Evolutionary conservation across 1,140 invertebrate genomes (phyloP).

Genomic region (Schlechtendalia chinensis): DNA sequence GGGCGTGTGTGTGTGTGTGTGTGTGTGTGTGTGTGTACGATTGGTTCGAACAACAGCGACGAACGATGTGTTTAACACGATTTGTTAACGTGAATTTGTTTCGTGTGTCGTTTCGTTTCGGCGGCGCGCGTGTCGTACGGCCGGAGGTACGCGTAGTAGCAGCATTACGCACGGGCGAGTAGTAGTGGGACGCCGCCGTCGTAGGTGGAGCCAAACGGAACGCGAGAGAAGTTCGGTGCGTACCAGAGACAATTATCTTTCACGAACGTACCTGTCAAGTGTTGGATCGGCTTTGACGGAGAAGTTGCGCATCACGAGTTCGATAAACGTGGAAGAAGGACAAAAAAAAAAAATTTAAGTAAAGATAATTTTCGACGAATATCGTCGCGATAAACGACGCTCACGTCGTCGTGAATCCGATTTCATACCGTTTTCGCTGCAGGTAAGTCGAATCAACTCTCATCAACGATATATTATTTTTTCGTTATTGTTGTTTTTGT

Average conservation of each 20-base stretch:
- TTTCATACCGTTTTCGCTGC: background rate
- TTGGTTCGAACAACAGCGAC: too few relatives aligned
- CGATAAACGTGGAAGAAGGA: conserved; percentile 20
- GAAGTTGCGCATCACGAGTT: background rate
- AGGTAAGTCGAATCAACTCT: conserved; percentile 44
- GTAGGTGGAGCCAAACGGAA: conserved; percentile 39
- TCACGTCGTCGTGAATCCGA: background rate
- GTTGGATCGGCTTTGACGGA: conserved; percentile 29
- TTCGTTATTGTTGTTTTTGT: too few relatives aligned
- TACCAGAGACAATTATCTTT: conserved; percentile 32
- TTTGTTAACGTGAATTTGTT: too few relatives aligned
- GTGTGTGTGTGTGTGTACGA: too few relatives aligned
- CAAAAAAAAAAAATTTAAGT: conserved; percentile 13
- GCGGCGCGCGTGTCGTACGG: too few relatives aligned
- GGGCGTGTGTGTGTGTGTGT: too few relatives aligned
- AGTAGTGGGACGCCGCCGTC: conserved; percentile 35
- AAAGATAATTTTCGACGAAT: conserved; percentile 14
- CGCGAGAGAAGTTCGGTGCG: conserved; percentile 20
- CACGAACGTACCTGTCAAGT: conserved; percentile 44
- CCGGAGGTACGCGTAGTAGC: too few relatives aligned
- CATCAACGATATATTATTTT: background rate
- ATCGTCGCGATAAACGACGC: conserved; percentile 29
- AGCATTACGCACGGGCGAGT: background rate
- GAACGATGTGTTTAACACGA: too few relatives aligned
- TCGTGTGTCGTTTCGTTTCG: too few relatives aligned